Conservation (phyloP, 2,797 vertebrate species). For the Poeciliopsis presidionis region DNA sequence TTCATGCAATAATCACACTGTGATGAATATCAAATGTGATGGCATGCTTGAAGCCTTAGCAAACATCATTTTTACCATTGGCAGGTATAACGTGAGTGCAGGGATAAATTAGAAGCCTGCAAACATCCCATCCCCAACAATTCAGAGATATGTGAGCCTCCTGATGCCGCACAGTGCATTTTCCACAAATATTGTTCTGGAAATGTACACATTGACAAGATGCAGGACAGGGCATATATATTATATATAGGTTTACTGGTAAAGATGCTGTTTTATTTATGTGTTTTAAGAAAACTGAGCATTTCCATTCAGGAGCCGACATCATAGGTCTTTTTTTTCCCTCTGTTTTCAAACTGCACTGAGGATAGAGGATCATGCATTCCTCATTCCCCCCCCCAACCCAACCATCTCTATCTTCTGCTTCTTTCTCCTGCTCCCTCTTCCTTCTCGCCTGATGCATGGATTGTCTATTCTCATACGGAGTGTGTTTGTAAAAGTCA, state of each 20-base stretch:
- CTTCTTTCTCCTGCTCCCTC: conserved; percentile 34
- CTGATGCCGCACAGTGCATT: conserved; percentile 37
- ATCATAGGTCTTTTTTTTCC: conserved; percentile 25
- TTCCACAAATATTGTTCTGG: conserved; percentile 48
- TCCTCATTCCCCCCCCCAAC: conserved; percentile 23
- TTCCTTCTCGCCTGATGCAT: conserved; percentile 69
- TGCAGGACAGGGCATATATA: conserved; percentile 14
- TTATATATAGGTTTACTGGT: conserved; percentile 41
- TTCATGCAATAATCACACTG: neutral
- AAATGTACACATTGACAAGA: conserved; percentile 59
- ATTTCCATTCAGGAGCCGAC: conserved; percentile 40
- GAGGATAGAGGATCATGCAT: conserved; percentile 36
- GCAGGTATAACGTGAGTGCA: neutral
- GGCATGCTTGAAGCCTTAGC: conserved; percentile 17
- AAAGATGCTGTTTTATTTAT: conserved; percentile 37
- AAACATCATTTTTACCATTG: conserved; percentile 19
- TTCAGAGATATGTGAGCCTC: conserved; percentile 36
- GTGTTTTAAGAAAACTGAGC: conserved; percentile 38
- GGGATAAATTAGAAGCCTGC: conserved; percentile 39
- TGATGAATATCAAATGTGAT: conserved; percentile 26
- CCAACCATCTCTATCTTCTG: conserved; percentile 31
- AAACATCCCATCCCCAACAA: conserved; percentile 32
- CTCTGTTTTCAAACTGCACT: conserved; percentile 49
- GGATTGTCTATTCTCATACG: conserved; percentile 75
- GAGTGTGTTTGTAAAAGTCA: conserved; percentile 80